Base-by-base conservation (phyloP, 2,797 vertebrate species). In the Enteromius thamalakanensis region DNA sequence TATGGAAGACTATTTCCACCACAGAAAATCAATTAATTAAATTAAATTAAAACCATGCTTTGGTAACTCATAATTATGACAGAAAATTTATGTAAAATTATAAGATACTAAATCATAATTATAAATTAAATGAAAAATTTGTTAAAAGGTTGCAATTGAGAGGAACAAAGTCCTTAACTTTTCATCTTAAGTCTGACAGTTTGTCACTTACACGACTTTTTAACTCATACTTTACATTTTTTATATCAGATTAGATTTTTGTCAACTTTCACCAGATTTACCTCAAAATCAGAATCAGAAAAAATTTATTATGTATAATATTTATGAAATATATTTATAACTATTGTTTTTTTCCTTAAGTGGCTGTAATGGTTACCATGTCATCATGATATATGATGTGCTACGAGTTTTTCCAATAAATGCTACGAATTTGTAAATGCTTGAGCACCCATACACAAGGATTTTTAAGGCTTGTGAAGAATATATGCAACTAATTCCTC, bases 381-480 rank as follows among this genome's bases (percentile, higher is more conserved):
- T 23, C 32, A 23, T 23, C 21, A 58, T 45, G n/a, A 40, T 32
- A 34, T 68, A 19, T 1, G 12, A 3, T 2, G 14, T 51, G 53
- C 29, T 17, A 5, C 60, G 47, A 19, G 79, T 29, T 40, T 71
- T 34, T 40, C 9, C 2, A 11, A 70, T 21, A 17, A 45, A 19
- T 45, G n/a, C 11, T 45, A 29, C 10, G 23, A 67, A 55, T 75
- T 4, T 47, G 29, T 53, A 49, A 79, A 67, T 67, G 49, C 17
- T 32, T 64, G 21, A 64, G 37, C 69, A 79, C 70, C 62, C 40
- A 55, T 80, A 74, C 29, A 45, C 21, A 3, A 11, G 32, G 10
- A 70, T 70, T 21, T 19, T 45, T 76, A 81, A 85, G 64, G 79
- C 84, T 71, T 53, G 67, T 49, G 32, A 34, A 45, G 64, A 70